phyloP scores from a whole-genome alignment of 2,888 invertebrate genomes.

The Phengaris arion region DNA sequence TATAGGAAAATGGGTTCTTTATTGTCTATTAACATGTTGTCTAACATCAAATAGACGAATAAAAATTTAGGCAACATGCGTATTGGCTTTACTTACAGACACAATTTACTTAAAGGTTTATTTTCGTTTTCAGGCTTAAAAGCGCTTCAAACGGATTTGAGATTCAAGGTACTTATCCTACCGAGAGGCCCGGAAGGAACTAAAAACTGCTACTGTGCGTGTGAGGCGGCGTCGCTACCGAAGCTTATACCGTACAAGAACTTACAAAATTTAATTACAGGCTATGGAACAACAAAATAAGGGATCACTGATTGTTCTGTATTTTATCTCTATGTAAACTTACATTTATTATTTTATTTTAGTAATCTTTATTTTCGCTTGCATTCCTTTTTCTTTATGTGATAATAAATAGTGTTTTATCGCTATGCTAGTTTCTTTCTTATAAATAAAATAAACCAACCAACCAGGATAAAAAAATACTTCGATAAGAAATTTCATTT shows the following conservation, averaged over 20 bases:
- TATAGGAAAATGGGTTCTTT: no score
- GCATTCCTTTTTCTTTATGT: neutral
- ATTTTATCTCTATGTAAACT: no score
- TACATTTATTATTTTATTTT: no score
- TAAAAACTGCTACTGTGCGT: constrained; percentile 45
- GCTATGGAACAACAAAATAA: neutral
- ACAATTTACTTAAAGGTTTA: neutral
- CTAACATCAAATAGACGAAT: no score
- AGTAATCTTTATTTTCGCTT: neutral
- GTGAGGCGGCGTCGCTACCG: constrained; percentile 38
- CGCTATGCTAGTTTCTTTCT: neutral
- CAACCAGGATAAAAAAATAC: neutral
- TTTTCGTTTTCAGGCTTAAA: constrained; percentile 35
- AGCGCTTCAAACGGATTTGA: constrained; percentile 40
- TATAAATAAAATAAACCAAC: no score
- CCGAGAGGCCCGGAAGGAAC: constrained; percentile 43
- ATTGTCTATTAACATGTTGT: no score
- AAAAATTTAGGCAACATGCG: no score
- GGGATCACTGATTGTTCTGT: neutral
- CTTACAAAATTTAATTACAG: constrained; percentile 32
- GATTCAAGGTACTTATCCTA: constrained; percentile 41
- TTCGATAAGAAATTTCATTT: constrained; percentile 8
- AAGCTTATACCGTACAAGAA: constrained; percentile 39
- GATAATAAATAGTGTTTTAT: neutral
- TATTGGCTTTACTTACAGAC: no score